These are phyloP conservation scores for Pollicipes pollicipes DNA, from an alignment of 1,140 invertebrate genomes.

Conservation along the genomic window DNA sequence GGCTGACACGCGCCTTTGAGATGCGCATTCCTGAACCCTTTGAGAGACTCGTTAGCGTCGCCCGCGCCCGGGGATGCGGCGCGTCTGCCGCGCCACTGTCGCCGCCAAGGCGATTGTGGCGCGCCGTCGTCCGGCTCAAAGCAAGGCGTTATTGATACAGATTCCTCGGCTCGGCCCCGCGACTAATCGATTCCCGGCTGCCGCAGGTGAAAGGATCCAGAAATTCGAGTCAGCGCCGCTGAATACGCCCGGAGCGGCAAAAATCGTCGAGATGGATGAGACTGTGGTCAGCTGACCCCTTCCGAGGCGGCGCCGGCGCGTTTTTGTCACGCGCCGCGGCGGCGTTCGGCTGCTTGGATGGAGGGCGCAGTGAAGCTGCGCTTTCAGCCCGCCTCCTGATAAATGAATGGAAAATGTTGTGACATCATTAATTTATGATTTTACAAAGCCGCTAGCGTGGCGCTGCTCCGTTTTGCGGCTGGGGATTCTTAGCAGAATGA, in stretches of 20 bases:
- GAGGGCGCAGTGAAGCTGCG: neutral
- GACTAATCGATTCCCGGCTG: neutral
- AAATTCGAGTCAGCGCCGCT: neutral
- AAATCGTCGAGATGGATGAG: neutral
- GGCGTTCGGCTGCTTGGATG: no score
- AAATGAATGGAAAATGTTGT: conserved; percentile 1
- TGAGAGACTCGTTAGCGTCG: neutral
- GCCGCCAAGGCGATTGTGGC: neutral
- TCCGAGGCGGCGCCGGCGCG: no score
- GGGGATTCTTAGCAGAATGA: neutral
- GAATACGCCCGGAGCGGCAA: neutral
- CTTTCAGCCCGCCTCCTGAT: neutral
- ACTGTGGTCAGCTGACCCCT: neutral
- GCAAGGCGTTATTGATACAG: neutral
- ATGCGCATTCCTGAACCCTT: neutral
- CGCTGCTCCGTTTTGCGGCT: neutral
- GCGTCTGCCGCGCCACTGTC: neutral
- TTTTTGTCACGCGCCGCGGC: neutral
- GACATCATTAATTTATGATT: neutral
- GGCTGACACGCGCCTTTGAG: neutral
- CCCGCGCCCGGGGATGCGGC: no score
- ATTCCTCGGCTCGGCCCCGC: neutral
- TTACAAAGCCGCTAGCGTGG: no score
- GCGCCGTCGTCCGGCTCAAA: neutral
- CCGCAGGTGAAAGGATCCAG: neutral